Evolutionary conservation across 2,888 invertebrate species (phyloP), one percentile per base, ranked within the genome.

Genomic region (Temnothorax ravouxi): DNA sequence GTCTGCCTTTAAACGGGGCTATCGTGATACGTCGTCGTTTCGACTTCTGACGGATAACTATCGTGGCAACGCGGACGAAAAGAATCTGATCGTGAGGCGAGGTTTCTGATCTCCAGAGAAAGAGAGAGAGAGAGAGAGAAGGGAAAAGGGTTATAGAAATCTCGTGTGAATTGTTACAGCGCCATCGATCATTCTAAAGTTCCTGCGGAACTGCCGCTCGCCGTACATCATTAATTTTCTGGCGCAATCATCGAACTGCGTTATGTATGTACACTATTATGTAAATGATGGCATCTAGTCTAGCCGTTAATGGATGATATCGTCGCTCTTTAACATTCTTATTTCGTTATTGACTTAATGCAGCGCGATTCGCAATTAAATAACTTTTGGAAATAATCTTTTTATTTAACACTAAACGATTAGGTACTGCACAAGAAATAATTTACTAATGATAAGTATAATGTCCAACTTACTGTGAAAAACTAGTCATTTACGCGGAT

Each of bases 201-300:
- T 59, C 69, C 79, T 71, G 71, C 71, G 47, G 79, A 80, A 69
- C 59, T 21, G 77, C 69, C 47, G 59, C 69, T 47, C 59, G 69
- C n/a, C 69, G 41, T n/a, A n/a, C n/a, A n/a, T 80, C 79, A 80
- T 80, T 80, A 80, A 80, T 80, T 80, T 71, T 59, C 59, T 61
- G 47, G 50, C 21, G 71, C 79, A 61, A 79, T 66, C 38, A 50
- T 71, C 41, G 47, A 69, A 47, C 47, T 13, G 34, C 18, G 59
- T 59, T 66, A 29, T n/a, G 56, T 69, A 56, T n/a, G 25, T 25
- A 25, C 50, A 47, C 59, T 69, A 34, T 47, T 59, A n/a, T n/a
- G 50, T 71, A 71, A 71, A 71, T 18, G 59, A 34, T 34, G 79
- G 56, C 56, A 54, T 69, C 79, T 59, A 21, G 79, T 71, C 47